These are phyloP conservation scores for Vulpes vulpes DNA, from an alignment of 2,113 vertebrate genomes.

Conservation along the genomic window DNA sequence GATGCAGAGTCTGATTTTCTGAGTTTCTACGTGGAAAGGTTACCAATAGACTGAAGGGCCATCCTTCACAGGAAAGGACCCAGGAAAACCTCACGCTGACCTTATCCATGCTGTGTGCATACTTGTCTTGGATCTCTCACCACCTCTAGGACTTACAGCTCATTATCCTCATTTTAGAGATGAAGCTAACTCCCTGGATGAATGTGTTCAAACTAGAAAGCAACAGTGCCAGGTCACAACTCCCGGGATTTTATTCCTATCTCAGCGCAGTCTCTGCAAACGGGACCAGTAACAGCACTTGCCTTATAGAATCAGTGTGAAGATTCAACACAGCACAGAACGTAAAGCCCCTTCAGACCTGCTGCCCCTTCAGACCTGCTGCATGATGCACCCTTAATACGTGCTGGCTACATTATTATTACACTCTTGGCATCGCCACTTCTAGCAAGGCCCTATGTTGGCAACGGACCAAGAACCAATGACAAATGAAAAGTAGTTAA, in stretches of 20 bases:
- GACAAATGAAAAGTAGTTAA: slow-evolving; percentile 7
- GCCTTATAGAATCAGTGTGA: accelerated
- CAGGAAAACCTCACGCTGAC: not conserved
- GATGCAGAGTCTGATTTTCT: not conserved
- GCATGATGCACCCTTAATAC: not conserved
- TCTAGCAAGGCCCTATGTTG: not conserved
- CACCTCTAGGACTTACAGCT: not conserved
- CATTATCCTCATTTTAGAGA: not conserved
- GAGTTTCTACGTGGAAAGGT: not conserved
- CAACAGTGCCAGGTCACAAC: not conserved
- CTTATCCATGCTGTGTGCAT: accelerated
- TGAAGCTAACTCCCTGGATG: not conserved
- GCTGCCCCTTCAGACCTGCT: accelerated
- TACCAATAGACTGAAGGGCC: not conserved
- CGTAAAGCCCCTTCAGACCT: accelerated
- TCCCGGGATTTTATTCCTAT: not conserved
- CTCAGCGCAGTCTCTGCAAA: not conserved
- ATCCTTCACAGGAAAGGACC: not conserved
- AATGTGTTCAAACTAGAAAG: not conserved
- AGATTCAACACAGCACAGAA: not conserved
- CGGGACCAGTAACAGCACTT: not conserved
- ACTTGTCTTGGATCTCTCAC: not conserved
- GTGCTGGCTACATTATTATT: not conserved
- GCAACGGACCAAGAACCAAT: not conserved
- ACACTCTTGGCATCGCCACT: not conserved